Base-by-base conservation (phyloP, 1,140 invertebrate genomes). In the Drosophila sturtevanti region DNA sequence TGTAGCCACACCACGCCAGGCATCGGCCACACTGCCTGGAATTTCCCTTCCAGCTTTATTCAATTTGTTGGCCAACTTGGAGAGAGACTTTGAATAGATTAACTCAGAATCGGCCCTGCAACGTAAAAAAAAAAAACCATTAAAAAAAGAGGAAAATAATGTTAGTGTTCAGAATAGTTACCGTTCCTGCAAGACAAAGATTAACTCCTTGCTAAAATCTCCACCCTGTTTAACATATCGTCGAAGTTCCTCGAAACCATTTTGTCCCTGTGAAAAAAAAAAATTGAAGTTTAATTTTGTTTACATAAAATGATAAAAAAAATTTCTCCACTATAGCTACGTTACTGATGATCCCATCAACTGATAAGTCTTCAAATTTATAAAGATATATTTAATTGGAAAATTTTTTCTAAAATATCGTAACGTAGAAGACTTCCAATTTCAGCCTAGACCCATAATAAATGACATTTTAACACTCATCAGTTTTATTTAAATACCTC, bases 121-220 rank as follows among this genome's bases (percentile, higher is more conserved):
- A n/a, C n/a, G n/a, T 0, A 37, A 14, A 9, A 11, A 1, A 0
- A 12, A 4, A 0, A 1, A 14, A 9, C 35, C 34, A 14, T 24
- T 24, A 2, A 14, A 41, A 6, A 7, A 41, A 14, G 12, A 14
- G 14, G 7, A 41, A 3, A 44, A 16, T 18, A 44, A 10, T 14
- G 9, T 62, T 16, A 51, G 14, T 2, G 18, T 1, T 16, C 9
- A 2, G n/a, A 31, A 38, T 18, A 71, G 63, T 92, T 93, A 98
- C 97, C 97, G 96, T 93, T 99, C 98, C 92, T 98, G 96, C 63
- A 98, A 93, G 77, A 98, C 97, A 38, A 94, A 92, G 0, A 97
- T 94, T 22, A 99, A 93, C 87, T 98, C 97, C 90, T 98, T 98
- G 92, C 96, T 97, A 89, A 98, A 98, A 91, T 99, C 98, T 51